Evolutionary conservation across 2,113 vertebrate species (phyloP).

Genomic region (Pavo muticus): DNA sequence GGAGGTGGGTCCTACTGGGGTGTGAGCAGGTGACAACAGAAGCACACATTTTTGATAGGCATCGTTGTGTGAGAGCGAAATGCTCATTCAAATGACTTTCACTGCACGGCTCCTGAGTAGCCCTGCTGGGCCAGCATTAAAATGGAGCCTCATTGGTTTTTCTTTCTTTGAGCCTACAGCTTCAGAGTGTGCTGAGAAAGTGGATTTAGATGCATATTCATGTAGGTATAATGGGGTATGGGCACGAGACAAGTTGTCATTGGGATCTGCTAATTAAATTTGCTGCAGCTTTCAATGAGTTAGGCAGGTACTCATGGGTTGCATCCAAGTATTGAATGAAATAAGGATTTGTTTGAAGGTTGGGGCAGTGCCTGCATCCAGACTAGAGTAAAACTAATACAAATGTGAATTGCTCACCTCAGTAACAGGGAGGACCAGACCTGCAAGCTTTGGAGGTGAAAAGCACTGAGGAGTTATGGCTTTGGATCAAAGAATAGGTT

Average conservation of each 20-base stretch:
- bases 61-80: background rate
- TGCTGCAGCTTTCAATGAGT: background rate
- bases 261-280: background rate
- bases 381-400: background rate
- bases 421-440: background rate
- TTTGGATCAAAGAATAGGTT: background rate
- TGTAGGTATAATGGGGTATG: background rate
- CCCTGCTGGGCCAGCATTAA: background rate
- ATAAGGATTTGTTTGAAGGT: background rate
- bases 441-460: background rate
- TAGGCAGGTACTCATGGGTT: background rate
- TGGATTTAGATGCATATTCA: background rate
- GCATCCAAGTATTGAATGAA: background rate
- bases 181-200: background rate
- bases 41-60: background rate
- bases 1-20: background rate
- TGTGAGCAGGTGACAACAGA: background rate
- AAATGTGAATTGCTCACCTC: accelerated
- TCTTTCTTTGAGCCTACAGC: background rate
- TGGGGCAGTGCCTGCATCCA: background rate
- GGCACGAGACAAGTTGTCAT: background rate
- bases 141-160: background rate
- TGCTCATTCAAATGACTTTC: background rate
- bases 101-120: background rate
- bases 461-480: background rate